These are phyloP conservation scores for Atta texana DNA, from an alignment of 1,140 invertebrate species.

Conservation along the genomic window DNA sequence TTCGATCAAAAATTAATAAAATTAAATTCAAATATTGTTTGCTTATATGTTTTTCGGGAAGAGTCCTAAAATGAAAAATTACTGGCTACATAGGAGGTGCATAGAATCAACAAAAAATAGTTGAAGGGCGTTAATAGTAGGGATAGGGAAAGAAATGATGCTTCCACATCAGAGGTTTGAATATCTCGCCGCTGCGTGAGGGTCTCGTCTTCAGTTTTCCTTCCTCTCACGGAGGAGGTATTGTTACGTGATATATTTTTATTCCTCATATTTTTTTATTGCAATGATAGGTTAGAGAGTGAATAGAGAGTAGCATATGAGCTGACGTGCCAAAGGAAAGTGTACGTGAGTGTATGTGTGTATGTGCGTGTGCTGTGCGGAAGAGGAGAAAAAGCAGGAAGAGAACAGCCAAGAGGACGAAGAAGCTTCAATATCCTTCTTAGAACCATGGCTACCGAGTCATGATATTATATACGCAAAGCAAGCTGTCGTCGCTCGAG, in stretches of 20 bases:
- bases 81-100: too few relatives aligned
- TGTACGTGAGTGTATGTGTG: constrained; percentile 5
- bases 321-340: constrained; percentile 75
- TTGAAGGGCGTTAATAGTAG: background rate
- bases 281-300: constrained; percentile 70
- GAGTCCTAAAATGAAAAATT: background rate
- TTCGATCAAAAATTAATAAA: background rate
- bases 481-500: constrained; percentile 17
- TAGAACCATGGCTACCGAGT: background rate
- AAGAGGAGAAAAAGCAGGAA: constrained; percentile 22
- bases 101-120: background rate
- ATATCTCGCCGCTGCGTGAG: constrained; percentile 40
- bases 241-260: constrained; percentile 79
- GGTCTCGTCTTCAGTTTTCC: constrained; percentile 29
- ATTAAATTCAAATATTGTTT: constrained; percentile 22
- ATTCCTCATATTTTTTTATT: constrained; percentile 78
- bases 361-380: constrained; percentile 10
- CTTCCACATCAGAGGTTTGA: constrained; percentile 1
- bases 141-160: constrained; percentile 11
- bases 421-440: constrained; percentile 28
- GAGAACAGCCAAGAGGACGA: constrained; percentile 7
- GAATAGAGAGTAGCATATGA: constrained; percentile 67
- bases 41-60: background rate
- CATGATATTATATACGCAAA: constrained; percentile 38
- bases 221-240: constrained; percentile 29